Evolutionary conservation across 2,113 vertebrate genomes (phyloP).

Genomic region (Redunca redunca): DNA sequence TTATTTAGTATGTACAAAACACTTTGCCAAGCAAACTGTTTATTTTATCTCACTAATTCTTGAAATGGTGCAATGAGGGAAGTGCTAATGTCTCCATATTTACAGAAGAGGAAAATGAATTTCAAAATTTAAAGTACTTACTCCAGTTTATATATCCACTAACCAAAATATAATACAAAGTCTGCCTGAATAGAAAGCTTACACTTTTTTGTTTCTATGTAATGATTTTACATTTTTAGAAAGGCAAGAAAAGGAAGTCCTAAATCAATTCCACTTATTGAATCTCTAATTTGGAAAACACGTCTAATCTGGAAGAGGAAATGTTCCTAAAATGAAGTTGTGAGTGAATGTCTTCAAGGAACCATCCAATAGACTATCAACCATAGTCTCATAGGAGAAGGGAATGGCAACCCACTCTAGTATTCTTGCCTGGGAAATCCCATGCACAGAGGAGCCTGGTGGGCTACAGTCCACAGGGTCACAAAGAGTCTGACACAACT

Average conservation of each 20-base stretch:
- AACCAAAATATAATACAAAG: background rate
- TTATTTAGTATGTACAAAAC: background rate
- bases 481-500: too few species aligned
- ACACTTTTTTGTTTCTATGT: background rate
- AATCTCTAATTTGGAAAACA: background rate
- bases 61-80: background rate
- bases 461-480: background rate
- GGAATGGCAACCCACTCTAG: background rate
- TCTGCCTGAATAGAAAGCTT: background rate
- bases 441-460: background rate
- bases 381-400: background rate
- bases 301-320: background rate
- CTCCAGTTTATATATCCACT: background rate
- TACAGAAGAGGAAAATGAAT: background rate
- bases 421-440: background rate
- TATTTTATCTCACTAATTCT: constrained; percentile 2
- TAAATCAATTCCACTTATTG: background rate
- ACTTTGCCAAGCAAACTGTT: background rate
- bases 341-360: background rate
- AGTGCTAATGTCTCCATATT: background rate
- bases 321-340: background rate
- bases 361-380: background rate
- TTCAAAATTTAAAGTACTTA: background rate
- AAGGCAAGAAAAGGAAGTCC: background rate
- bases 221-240: background rate